Evolutionary conservation across 2,888 invertebrate genomes (phyloP).

Genomic region (Dryobota labecula): DNA sequence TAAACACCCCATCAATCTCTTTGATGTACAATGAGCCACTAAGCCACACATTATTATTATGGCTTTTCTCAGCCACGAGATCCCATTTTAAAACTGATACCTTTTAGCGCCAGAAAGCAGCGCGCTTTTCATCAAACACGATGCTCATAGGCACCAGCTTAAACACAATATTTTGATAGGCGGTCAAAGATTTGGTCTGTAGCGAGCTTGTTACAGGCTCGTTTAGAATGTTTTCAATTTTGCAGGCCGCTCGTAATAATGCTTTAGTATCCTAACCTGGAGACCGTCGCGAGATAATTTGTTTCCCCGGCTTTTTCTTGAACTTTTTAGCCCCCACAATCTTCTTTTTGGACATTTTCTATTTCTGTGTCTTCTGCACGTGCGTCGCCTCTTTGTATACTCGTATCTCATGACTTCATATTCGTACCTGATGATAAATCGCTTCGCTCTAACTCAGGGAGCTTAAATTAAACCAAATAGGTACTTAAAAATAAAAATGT

Average conservation of each 20-base stretch:
- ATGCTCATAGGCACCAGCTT: too few relatives aligned
- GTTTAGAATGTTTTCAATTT: background rate
- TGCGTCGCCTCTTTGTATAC: conserved; percentile 30
- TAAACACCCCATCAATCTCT: background rate
- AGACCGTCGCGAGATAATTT: background rate
- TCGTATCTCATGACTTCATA: background rate
- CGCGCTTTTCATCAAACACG: conserved; percentile 31
- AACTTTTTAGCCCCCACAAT: conserved; percentile 7
- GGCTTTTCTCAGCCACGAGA: conserved; percentile 18
- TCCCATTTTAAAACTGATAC: conserved; percentile 21
- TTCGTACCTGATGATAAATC: too few relatives aligned
- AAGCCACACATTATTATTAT: background rate
- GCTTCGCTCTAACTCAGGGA: conserved; percentile 53
- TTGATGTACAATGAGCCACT: background rate
- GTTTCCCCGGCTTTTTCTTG: conserved; percentile 27
- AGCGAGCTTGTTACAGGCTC: too few relatives aligned
- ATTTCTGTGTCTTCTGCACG: conserved; percentile 5
- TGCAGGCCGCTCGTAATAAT: background rate
- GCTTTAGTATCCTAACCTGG: conserved; percentile 38
- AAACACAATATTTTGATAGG: conserved; percentile 27
- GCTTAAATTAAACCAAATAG: conserved; percentile 65
- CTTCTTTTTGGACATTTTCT: conserved; percentile 30
- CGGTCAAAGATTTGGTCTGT: conserved; percentile 15
- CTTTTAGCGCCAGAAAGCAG: conserved; percentile 33
- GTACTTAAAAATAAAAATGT: conserved; percentile 41